A percentile compares a stretch with the other conserved stretches of the same genome.
phyloP scores from a whole-genome alignment of 2,113 vertebrate genomes.

The Tursiops truncatus region DNA sequence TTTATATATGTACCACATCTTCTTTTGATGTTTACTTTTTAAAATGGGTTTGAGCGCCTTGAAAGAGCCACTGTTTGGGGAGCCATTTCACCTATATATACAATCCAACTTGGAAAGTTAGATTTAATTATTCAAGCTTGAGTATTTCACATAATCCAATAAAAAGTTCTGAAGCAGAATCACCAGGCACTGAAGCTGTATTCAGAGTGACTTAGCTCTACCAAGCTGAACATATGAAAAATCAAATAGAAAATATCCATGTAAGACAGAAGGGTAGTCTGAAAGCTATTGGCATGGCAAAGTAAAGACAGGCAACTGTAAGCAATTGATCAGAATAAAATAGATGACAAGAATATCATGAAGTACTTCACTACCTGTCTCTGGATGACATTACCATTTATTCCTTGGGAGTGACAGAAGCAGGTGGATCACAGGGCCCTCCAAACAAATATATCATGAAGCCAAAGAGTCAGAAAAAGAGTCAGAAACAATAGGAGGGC shows the following conservation, averaged over 20 bases:
- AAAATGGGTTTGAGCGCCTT: not conserved
- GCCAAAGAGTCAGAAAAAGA: not conserved
- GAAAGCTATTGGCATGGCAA: constrained; percentile 37
- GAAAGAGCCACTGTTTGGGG: not conserved
- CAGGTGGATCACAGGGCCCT: not conserved
- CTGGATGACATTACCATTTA: constrained; percentile 23
- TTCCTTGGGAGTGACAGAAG: constrained; percentile 19
- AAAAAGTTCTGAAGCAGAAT: not conserved
- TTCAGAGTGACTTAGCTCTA: not conserved
- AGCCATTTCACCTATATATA: not conserved
- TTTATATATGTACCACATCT: too few species aligned
- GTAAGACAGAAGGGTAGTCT: not conserved
- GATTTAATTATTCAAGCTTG: not conserved
- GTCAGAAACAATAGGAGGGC: too few species aligned
- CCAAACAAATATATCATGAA: constrained; percentile 12
- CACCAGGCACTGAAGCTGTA: not conserved
- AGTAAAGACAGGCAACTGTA: constrained; percentile 23
- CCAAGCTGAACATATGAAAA: not conserved
- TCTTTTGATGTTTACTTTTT: not conserved
- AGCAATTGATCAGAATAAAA: constrained; percentile 53
- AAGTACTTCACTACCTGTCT: not conserved
- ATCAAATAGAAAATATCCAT: not conserved
- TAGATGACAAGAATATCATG: constrained; percentile 15
- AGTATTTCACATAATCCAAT: not conserved
- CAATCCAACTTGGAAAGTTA: not conserved